A percentile compares a stretch with the other conserved stretches of the same genome.
Evolutionary conservation across 2,888 invertebrate genomes (phyloP).

Genomic region (Oligia strigilis): DNA sequence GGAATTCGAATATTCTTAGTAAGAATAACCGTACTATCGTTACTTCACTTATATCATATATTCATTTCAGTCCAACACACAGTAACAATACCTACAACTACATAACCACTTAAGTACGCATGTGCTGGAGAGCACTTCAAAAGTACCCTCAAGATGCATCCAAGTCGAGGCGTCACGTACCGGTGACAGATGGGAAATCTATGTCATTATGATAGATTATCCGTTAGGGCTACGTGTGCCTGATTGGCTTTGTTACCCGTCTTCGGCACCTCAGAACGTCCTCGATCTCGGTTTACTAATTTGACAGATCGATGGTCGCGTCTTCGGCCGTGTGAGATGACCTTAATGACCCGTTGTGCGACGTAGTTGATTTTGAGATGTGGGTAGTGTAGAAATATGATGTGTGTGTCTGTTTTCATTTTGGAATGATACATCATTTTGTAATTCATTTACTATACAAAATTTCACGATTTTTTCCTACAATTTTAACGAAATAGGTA

Average conservation of each 20-base stretch:
- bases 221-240: constrained; percentile 82
- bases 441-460: not conserved
- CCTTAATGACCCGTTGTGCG: constrained; percentile 78
- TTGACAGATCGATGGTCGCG: constrained; percentile 88
- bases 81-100: constrained; percentile 12
- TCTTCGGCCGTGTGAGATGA: constrained; percentile 76
- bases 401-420: not conserved
- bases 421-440: not conserved
- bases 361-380: constrained; percentile 26
- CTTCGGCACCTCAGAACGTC: constrained; percentile 84
- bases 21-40: not conserved
- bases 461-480: too few relatives aligned
- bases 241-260: constrained; percentile 90
- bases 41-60: not conserved
- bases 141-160: constrained; percentile 75
- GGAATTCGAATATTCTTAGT: not conserved
- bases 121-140: constrained; percentile 60
- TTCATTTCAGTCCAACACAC: not conserved
- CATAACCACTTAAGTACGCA: constrained; percentile 50
- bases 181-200: constrained; percentile 85
- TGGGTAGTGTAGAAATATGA: not conserved
- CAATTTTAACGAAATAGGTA: not conserved
- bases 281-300: constrained; percentile 83
- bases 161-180: constrained; percentile 80
- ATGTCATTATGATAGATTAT: constrained; percentile 90